Percentiles rank a stretch among this genome's conserved stretches.
Conservation (phyloP, 2,797 vertebrate genomes). For the Cottoperca gobio region DNA sequence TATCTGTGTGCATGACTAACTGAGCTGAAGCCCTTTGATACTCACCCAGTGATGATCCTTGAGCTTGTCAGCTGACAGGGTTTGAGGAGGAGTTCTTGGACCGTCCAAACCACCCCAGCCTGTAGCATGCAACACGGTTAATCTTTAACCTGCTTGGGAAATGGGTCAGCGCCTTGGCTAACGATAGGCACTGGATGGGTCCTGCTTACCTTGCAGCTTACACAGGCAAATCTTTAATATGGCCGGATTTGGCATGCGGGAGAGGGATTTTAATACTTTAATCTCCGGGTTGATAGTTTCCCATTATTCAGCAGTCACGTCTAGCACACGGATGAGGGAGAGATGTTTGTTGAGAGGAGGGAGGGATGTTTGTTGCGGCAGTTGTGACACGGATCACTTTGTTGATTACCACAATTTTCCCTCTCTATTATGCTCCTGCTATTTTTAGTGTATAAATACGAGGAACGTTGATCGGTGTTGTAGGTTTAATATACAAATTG, state of each 20-base stretch:
- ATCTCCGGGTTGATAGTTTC: slow-evolving; percentile 80
- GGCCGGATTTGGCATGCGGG: slow-evolving; percentile 75
- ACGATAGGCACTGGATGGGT: slow-evolving; percentile 45
- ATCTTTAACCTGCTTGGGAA: slow-evolving; percentile 83
- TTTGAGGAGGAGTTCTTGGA: slow-evolving; percentile 41
- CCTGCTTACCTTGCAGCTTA: slow-evolving; percentile 79
- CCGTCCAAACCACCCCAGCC: slow-evolving; percentile 27
- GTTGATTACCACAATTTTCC: slow-evolving; percentile 11
- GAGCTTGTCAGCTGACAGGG: slow-evolving; percentile 64
- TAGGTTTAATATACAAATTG: slow-evolving; percentile 32
- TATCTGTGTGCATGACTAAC: slow-evolving; percentile 57
- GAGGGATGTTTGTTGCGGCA: slow-evolving; percentile 44
- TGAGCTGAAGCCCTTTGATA: slow-evolving; percentile 56
- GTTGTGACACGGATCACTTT: slow-evolving; percentile 21
- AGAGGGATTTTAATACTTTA: slow-evolving; percentile 78
- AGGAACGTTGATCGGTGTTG: slow-evolving; percentile 12
- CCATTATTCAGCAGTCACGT: slow-evolving; percentile 63
- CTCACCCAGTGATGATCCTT: slow-evolving; percentile 54
- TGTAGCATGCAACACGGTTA: slow-evolving; percentile 57
- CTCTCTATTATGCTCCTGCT: slow-evolving; percentile 7
- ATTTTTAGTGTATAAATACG: slow-evolving; percentile 32
- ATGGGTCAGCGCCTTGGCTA: slow-evolving; percentile 78
- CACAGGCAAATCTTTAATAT: slow-evolving; percentile 77
- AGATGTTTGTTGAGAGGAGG: slow-evolving; percentile 36
- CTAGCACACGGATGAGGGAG: slow-evolving; percentile 44